Conservation (phyloP, 2,888 invertebrate species). For the Syrista parreyssii region DNA sequence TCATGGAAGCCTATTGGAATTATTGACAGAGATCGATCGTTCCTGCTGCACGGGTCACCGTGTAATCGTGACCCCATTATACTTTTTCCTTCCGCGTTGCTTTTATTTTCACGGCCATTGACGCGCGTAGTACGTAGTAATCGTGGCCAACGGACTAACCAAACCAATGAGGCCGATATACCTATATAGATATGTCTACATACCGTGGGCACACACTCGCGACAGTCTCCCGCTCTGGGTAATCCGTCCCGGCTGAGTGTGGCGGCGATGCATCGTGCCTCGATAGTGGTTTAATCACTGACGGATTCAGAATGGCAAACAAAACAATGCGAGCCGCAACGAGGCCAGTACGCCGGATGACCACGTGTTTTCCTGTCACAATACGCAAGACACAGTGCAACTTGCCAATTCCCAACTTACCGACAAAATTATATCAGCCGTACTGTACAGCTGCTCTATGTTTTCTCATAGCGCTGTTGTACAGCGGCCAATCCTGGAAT, state of each 20-base stretch:
- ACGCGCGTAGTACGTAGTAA: not conserved
- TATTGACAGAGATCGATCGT: not conserved
- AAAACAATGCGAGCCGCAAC: constrained; percentile 18
- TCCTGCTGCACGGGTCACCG: not conserved
- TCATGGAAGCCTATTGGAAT: not conserved
- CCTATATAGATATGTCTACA: not conserved
- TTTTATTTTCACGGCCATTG: not conserved
- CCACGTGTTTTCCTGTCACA: not conserved
- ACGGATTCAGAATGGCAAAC: constrained; percentile 14
- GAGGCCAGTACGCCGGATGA: constrained; percentile 2
- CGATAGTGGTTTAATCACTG: constrained; percentile 15
- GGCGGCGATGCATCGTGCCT: not conserved
- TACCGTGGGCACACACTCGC: not conserved
- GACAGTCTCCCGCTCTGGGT: not conserved
- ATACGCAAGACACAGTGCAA: not conserved
- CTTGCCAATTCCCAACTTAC: not conserved
- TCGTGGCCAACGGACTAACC: not conserved
- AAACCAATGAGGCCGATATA: not conserved
- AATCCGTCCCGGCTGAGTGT: constrained; percentile 2
- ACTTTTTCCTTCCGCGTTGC: not conserved
- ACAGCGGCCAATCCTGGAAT: not conserved
- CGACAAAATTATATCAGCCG: not conserved
- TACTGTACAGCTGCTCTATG: not conserved
- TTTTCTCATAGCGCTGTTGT: not conserved
- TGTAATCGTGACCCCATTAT: not conserved